Base-by-base conservation (phyloP, 2,113 vertebrate species). In the Gopherus evgoodei region DNA sequence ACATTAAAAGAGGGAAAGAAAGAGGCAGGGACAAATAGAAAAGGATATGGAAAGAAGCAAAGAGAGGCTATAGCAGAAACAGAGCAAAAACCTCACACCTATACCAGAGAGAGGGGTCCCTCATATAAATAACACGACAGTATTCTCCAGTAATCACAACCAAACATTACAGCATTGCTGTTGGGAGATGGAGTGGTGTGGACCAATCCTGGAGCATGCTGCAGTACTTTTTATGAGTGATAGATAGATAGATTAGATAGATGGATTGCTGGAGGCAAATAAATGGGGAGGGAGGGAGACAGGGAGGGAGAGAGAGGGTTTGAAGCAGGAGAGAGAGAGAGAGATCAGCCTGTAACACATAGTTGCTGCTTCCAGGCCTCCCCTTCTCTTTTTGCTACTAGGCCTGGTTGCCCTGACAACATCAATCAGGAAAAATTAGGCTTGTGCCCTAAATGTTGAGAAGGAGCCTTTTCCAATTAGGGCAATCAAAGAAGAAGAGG, bases 381-480 rank as follows among this genome's bases (percentile, higher is more conserved):
- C 85, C 75, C 87, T 69, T 94, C 69, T 89, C 17, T 87, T 87
- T 95, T 93, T 75, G 53, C n/a, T 89, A 24, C 92, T 90, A 87
- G 86, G 78, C 78, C 94, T 81, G 62, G 79, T 96, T 97, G 85
- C 87, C 81, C 88, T 94, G 91, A 86, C 57, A 97, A 83, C 59
- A 84, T 78, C 50, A 54, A 56, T 81, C n/a, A 81, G 47, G 16
- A 44, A 57, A 88, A 86, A 86, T 0, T 22, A 85, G 27, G 6
- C 22, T 84, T 52, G 11, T 81, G 49, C 27, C 17, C 54, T 81
- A 65, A 25, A 29, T 92, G 90, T 72, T 91, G 50, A 6, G 24
- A 59, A 35, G 42, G 25, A 83, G 11, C 31, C 59, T 87, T 78
- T 85, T 56, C 13, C 12, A 76, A 0, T 53, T 27, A 38, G n/a